Conservation (phyloP, 2,797 vertebrate genomes). For the Myotis vivesi region DNA sequence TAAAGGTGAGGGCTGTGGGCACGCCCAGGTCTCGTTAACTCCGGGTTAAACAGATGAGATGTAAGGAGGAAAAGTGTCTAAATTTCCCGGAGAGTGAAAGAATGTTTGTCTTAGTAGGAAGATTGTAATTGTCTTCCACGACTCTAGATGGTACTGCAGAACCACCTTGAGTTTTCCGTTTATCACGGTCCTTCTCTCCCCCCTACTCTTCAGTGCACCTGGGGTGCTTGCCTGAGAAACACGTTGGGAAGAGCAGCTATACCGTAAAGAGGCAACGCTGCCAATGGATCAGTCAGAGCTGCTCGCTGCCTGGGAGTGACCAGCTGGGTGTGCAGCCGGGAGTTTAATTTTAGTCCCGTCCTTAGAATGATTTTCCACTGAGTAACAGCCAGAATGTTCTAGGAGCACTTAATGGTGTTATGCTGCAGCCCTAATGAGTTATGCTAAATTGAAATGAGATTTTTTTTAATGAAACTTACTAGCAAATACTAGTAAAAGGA, state of each 20-base stretch:
- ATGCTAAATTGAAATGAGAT: conserved; percentile 26
- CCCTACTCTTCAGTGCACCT: not conserved
- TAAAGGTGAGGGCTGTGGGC: not conserved
- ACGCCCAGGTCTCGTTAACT: not conserved
- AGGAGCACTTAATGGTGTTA: conserved; percentile 59
- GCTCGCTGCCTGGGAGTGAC: conserved; percentile 47
- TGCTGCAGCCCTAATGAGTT: conserved; percentile 66
- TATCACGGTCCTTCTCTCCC: not conserved
- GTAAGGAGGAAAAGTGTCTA: not conserved
- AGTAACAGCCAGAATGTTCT: conserved; percentile 55
- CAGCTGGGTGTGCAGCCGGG: not conserved
- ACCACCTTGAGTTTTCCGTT: not conserved
- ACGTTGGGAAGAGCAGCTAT: conserved; percentile 47
- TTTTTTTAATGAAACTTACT: conserved; percentile 61
- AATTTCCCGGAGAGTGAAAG: not conserved
- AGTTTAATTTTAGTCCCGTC: conserved; percentile 68
- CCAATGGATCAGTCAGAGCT: conserved; percentile 68
- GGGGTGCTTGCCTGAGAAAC: conserved; percentile 44
- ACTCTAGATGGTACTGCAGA: conserved; percentile 82
- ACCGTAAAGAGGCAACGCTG: not conserved
- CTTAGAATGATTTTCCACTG: conserved; percentile 73
- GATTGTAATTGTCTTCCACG: not conserved
- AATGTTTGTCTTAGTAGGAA: not conserved
- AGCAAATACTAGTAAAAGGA: conserved; percentile 3
- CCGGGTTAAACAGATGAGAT: not conserved